Percentiles rank a stretch among this genome's conserved stretches.
These are phyloP conservation scores for Megalurothrips usitatus DNA, from an alignment of 2,888 invertebrate species.

Conservation along the genomic window DNA sequence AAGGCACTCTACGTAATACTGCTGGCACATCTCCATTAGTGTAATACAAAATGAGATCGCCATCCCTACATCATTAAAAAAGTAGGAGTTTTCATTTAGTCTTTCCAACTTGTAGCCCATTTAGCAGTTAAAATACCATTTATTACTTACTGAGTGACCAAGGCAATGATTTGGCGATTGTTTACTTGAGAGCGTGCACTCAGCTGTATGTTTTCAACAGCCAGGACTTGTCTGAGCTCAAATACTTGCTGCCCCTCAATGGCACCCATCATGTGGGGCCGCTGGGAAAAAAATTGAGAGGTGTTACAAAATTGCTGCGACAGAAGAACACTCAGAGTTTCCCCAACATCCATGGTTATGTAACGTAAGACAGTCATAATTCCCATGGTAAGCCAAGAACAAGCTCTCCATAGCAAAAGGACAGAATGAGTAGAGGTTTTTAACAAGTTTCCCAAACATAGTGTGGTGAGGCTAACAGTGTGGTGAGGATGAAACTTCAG, in stretches of 20 bases:
- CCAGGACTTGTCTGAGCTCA: not conserved
- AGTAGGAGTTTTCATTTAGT: not conserved
- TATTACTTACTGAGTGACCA: not conserved
- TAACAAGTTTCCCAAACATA: not conserved
- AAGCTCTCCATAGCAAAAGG: not conserved
- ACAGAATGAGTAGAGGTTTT: not conserved
- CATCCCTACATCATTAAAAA: not conserved
- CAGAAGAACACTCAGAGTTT: no score
- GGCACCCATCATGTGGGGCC: not conserved
- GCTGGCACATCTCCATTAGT: not conserved
- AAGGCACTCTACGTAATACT: slow-evolving; percentile 4
- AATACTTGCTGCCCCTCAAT: not conserved
- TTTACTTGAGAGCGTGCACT: slow-evolving; percentile 9
- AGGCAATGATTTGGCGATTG: not conserved
- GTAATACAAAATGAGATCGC: slow-evolving; percentile 9
- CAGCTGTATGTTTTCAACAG: slow-evolving; percentile 7
- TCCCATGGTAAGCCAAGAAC: not conserved
- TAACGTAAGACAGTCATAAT: not conserved
- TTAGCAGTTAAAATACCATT: not conserved
- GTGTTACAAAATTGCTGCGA: no score
- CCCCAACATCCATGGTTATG: not conserved
- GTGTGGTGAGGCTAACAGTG: not conserved
- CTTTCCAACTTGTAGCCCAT: no score
- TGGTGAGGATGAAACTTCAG: not conserved
- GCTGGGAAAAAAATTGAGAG: not conserved